A percentile compares a stretch with the other conserved stretches of the same genome.
These are phyloP conservation scores for Ferrisia virgata DNA, from an alignment of 2,888 invertebrate genomes.

Conservation along the genomic window DNA sequence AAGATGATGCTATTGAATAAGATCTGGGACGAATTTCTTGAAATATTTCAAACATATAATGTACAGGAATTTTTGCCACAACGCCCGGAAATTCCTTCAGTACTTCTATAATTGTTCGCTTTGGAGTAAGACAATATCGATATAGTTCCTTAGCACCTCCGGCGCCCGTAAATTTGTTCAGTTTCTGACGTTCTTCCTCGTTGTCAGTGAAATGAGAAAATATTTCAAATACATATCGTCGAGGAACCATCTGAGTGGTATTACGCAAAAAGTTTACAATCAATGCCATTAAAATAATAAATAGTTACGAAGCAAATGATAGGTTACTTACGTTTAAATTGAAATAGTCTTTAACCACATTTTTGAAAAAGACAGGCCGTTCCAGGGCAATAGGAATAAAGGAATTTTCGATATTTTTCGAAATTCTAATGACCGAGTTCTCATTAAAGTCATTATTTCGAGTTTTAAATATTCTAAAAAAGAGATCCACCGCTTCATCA, in stretches of 20 bases:
- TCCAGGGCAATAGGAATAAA: conserved; percentile 65
- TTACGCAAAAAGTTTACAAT: background rate
- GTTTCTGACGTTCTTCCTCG: conserved; percentile 78
- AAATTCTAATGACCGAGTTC: conserved; percentile 33
- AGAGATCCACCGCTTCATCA: conserved; percentile 66
- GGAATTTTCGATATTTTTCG: conserved; percentile 57
- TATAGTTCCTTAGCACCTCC: conserved; percentile 87
- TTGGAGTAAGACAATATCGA: conserved; percentile 82
- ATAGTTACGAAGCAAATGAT: background rate
- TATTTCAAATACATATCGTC: conserved; percentile 81
- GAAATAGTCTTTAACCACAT: conserved; percentile 79
- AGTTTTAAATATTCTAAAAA: conserved; percentile 65
- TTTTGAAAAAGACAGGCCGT: conserved; percentile 63
- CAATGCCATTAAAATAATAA: no score
- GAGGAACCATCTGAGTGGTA: conserved; percentile 67
- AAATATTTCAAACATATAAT: conserved; percentile 62
- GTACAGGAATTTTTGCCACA: conserved; percentile 60
- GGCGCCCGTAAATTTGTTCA: conserved; percentile 69
- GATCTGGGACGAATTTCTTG: conserved; percentile 59
- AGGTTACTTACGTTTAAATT: conserved; percentile 63
- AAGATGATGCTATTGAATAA: conserved; percentile 73
- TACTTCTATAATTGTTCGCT: conserved; percentile 83
- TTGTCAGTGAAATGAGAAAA: conserved; percentile 75
- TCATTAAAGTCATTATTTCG: conserved; percentile 49
- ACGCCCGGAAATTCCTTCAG: conserved; percentile 88